These are phyloP conservation scores for Pampus argenteus DNA, from an alignment of 2,797 vertebrate genomes.

Conservation along the genomic window DNA sequence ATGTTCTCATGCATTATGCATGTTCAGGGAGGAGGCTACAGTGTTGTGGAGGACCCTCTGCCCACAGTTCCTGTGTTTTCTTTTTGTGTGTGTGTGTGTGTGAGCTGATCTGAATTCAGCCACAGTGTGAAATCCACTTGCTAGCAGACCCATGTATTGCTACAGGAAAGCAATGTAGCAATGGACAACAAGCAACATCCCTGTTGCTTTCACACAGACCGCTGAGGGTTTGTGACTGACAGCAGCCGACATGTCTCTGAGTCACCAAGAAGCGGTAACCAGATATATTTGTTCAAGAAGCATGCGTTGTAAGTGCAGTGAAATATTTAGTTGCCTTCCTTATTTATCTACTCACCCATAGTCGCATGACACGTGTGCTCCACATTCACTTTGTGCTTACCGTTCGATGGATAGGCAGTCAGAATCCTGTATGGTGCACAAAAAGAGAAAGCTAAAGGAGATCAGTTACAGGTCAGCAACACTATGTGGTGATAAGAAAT, in stretches of 20 bases:
- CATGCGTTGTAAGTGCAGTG: constrained; percentile 1
- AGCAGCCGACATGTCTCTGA: constrained; percentile 34
- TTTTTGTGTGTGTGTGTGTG: constrained; percentile 5
- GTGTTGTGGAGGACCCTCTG: constrained; percentile 71
- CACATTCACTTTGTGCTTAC: neutral
- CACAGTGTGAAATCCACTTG: constrained; percentile 35
- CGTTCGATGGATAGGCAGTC: neutral
- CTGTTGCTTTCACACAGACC: constrained; percentile 24
- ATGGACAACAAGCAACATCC: constrained; percentile 57
- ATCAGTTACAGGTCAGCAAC: neutral
- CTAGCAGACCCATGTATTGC: constrained; percentile 27
- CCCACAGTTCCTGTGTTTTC: constrained; percentile 71
- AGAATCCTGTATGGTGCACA: neutral
- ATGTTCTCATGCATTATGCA: constrained; percentile 85
- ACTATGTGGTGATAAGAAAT: neutral
- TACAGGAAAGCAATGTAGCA: constrained; percentile 40
- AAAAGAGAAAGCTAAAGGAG: neutral
- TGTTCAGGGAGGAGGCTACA: constrained; percentile 69
- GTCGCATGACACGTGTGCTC: neutral
- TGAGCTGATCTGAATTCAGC: constrained; percentile 65
- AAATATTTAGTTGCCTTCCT: constrained; percentile 33
- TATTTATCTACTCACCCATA: neutral
- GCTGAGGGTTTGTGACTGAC: constrained; percentile 17
- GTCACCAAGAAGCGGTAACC: constrained; percentile 14
- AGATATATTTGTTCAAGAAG: constrained; percentile 20